phyloP scores from a whole-genome alignment of 2,888 invertebrate species.

The Allygus modestus region DNA sequence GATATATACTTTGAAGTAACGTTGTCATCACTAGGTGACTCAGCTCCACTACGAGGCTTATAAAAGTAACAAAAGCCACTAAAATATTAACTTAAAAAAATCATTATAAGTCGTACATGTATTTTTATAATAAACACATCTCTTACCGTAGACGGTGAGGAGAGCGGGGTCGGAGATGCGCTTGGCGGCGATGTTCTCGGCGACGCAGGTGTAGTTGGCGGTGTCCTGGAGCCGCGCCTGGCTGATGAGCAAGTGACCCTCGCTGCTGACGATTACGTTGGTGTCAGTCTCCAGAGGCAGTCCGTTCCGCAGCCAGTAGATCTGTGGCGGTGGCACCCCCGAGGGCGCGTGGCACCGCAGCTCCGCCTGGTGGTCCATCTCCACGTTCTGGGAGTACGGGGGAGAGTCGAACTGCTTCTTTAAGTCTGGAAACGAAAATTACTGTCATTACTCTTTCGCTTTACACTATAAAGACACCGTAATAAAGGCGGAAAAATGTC shows the following conservation, averaged over 20 bases:
- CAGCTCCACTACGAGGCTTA: too few relatives aligned
- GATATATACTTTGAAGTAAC: too few relatives aligned
- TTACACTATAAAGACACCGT: not conserved
- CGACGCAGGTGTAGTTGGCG: slow-evolving; percentile 97
- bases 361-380: slow-evolving; percentile 90
- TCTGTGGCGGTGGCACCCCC: slow-evolving; percentile 90
- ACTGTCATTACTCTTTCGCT: not conserved
- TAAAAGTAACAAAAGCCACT: too few relatives aligned
- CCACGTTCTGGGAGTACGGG: slow-evolving; percentile 88
- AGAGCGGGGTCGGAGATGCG: slow-evolving; percentile 90
- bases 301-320: slow-evolving; percentile 91
- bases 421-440: slow-evolving; percentile 83
- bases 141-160: slow-evolving; percentile 93
- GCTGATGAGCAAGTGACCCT: slow-evolving; percentile 91
- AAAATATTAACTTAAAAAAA: too few relatives aligned
- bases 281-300: slow-evolving; percentile 83
- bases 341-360: slow-evolving; percentile 92
- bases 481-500: too few relatives aligned
- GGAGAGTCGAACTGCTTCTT: slow-evolving; percentile 92
- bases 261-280: slow-evolving; percentile 86
- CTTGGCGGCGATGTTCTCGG: slow-evolving; percentile 93
- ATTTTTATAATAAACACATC: too few relatives aligned
- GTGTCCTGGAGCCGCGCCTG: slow-evolving; percentile 92
- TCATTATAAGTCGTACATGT: too few relatives aligned
- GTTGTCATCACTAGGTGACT: too few relatives aligned